phyloP scores from a whole-genome alignment of 35 echinoderm and acorn worm species.

The Heliocidaris erythrogramma region DNA sequence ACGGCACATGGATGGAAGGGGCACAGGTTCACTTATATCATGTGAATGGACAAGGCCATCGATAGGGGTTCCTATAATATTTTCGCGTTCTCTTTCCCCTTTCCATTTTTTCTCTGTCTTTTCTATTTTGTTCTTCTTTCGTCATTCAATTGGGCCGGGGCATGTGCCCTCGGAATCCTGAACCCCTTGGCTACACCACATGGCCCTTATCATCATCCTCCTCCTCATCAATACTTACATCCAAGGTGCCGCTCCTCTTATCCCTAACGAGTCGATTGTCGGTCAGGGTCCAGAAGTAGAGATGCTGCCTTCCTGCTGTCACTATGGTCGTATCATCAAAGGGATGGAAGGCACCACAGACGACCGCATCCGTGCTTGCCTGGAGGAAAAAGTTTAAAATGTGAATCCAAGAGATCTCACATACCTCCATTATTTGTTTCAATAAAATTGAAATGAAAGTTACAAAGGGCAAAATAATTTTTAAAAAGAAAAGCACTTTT shows the following conservation, averaged over 20 bases:
- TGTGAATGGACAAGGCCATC: too few relatives aligned
- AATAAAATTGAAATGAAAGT: too few relatives aligned
- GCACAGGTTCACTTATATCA: too few relatives aligned
- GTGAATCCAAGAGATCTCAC: too few relatives aligned
- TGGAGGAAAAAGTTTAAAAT: background rate
- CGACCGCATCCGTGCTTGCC: constrained; percentile 59
- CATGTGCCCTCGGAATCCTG: background rate
- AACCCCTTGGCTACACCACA: background rate
- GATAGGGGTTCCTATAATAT: too few relatives aligned
- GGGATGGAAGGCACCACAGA: constrained; percentile 82
- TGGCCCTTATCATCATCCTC: background rate
- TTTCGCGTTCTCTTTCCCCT: too few relatives aligned
- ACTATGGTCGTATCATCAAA: constrained; percentile 75
- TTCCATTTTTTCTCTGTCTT: background rate
- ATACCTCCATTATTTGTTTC: too few relatives aligned
- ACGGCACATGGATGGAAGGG: too few relatives aligned
- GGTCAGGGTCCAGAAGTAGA: constrained; percentile 79
- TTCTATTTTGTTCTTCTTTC: background rate
- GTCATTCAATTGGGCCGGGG: background rate
- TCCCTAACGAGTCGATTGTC: constrained; percentile 78
- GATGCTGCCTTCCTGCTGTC: constrained; percentile 77
- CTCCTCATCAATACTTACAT: constrained; percentile 53
- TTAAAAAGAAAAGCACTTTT: too few relatives aligned
- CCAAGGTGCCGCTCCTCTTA: constrained; percentile 87
- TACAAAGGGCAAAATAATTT: too few relatives aligned